phyloP scores from a whole-genome alignment of 2,888 invertebrate species.

The Tolmerus cingulatus region DNA sequence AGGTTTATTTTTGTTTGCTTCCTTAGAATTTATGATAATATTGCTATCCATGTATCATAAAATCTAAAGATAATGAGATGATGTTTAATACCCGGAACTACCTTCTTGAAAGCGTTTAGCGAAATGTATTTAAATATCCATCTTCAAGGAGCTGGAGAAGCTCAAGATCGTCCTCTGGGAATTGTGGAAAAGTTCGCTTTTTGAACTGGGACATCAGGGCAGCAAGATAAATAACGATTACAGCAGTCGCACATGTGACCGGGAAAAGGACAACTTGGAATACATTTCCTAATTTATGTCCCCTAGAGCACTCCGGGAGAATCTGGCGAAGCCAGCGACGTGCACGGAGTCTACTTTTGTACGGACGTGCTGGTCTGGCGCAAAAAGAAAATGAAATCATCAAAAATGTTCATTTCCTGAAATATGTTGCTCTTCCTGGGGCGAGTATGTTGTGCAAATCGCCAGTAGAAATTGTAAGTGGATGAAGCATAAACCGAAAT shows the following conservation, averaged over 20 bases:
- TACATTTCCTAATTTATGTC: conserved; percentile 22
- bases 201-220: background rate
- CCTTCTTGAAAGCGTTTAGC: background rate
- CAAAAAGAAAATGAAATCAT: conserved; percentile 7
- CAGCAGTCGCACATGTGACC: background rate
- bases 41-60: background rate
- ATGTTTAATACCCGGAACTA: background rate
- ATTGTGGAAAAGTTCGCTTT: background rate
- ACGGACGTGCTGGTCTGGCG: background rate
- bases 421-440: conserved; percentile 11
- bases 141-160: background rate
- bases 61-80: background rate
- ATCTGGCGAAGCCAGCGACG: background rate
- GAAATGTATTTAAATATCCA: background rate
- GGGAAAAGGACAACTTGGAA: background rate
- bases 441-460: background rate
- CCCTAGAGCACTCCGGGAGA: background rate
- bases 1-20: background rate
- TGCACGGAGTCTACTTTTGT: background rate
- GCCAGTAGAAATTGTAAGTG: background rate
- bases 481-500: background rate
- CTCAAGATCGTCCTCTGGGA: background rate
- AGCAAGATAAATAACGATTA: background rate
- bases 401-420: conserved; percentile 34
- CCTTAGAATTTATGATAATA: background rate